These are phyloP conservation scores for Meda fulgida DNA, from an alignment of 2,797 vertebrate genomes.

Conservation along the genomic window DNA sequence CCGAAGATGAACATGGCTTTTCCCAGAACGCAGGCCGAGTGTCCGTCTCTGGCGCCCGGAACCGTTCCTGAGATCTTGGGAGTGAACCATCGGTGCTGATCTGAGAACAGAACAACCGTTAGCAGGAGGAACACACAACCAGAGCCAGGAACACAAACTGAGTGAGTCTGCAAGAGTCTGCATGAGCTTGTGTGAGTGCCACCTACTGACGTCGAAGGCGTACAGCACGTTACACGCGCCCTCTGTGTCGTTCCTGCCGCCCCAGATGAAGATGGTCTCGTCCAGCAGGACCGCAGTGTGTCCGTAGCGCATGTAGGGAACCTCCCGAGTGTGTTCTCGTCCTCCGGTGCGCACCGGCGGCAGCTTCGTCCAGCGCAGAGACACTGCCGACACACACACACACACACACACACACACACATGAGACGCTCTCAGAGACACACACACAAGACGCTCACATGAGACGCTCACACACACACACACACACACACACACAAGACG, in stretches of 20 bases:
- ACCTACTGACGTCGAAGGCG: constrained; percentile 97
- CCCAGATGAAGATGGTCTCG: constrained; percentile 96
- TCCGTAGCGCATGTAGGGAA: constrained; percentile 98
- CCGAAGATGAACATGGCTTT: constrained; percentile 98
- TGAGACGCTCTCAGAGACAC: not conserved
- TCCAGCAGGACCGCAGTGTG: constrained; percentile 97
- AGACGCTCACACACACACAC: too few relatives aligned
- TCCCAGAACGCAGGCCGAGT: constrained; percentile 91
- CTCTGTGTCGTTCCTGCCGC: constrained; percentile 95
- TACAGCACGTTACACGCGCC: constrained; percentile 98
- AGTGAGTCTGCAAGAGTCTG: too few relatives aligned
- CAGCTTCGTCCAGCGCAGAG: constrained; percentile 95
- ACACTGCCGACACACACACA: constrained; percentile 78
- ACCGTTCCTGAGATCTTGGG: constrained; percentile 91
- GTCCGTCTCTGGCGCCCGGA: constrained; percentile 94
- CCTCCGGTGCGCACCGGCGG: constrained; percentile 88
- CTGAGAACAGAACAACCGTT: constrained; percentile 68
- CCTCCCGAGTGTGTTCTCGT: constrained; percentile 85
- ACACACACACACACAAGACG: too few relatives aligned
- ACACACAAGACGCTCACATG: too few relatives aligned
- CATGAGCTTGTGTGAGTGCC: not conserved
- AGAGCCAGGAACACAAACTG: too few relatives aligned
- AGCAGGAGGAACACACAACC: not conserved
- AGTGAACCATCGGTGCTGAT: constrained; percentile 93
- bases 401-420: not conserved